Conservation (phyloP, 2,888 invertebrate genomes). For the Dendrolimus houi region DNA sequence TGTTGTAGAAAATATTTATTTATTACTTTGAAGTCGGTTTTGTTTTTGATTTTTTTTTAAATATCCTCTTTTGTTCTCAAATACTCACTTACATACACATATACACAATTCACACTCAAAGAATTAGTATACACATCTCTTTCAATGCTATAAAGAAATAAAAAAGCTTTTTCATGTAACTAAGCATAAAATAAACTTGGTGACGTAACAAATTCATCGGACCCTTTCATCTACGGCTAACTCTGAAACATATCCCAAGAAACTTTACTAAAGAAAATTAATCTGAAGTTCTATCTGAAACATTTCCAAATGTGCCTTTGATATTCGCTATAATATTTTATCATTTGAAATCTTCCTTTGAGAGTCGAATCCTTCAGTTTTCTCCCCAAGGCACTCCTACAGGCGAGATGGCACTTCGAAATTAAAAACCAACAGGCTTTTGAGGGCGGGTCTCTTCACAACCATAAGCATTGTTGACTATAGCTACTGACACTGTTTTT, state of each 20-base stretch:
- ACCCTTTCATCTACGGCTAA: no score
- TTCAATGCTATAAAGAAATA: no score
- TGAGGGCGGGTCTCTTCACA: not conserved
- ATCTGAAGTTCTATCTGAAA: constrained; percentile 3
- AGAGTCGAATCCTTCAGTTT: constrained; percentile 10
- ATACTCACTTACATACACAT: no score
- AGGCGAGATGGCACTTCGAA: constrained; percentile 27
- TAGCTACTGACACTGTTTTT: not conserved
- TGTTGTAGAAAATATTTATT: no score
- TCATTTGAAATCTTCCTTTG: constrained; percentile 15
- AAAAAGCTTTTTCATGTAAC: no score
- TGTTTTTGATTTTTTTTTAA: no score
- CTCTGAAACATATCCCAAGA: not conserved
- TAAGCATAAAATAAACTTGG: no score
- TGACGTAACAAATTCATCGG: no score
- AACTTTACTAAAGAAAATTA: not conserved
- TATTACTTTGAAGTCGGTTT: no score
- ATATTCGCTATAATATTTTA: constrained; percentile 9
- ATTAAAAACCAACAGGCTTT: constrained; percentile 33
- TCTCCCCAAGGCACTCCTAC: constrained; percentile 19
- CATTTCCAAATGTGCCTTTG: constrained; percentile 5
- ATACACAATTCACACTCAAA: no score
- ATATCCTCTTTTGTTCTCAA: no score
- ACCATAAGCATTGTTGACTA: not conserved
- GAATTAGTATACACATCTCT: no score